A percentile compares a stretch with the other conserved stretches of the same genome.
These are phyloP conservation scores for Schizaphis graminum DNA, from an alignment of 2,888 invertebrate genomes.

Conservation along the genomic window DNA sequence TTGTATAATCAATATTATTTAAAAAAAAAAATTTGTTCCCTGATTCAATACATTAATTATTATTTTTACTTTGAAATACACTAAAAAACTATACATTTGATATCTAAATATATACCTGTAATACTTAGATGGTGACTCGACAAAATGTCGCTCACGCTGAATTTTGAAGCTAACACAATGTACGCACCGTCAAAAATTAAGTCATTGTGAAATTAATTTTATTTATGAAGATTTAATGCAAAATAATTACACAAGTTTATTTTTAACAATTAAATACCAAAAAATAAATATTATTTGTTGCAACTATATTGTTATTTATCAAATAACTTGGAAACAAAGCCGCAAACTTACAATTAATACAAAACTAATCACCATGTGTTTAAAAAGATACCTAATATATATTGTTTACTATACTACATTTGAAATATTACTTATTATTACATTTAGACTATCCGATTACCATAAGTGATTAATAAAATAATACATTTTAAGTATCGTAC, in stretches of 20 bases:
- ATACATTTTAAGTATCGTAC: background rate
- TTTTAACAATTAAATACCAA: background rate
- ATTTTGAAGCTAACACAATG: background rate
- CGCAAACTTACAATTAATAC: background rate
- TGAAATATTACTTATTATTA: background rate
- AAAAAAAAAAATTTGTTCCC: background rate
- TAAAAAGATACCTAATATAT: background rate
- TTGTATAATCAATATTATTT: background rate
- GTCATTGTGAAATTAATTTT: background rate
- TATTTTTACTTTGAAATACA: background rate
- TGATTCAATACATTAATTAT: background rate
- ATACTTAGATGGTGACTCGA: background rate
- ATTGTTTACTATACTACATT: background rate
- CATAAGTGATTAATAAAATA: background rate
- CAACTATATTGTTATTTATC: background rate
- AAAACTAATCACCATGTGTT: background rate
- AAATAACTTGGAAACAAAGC: background rate
- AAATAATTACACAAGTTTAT: background rate
- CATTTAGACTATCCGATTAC: background rate
- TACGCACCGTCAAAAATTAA: background rate
- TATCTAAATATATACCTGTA: background rate
- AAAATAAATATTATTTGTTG: background rate
- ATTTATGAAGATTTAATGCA: background rate
- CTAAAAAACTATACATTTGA: background rate
- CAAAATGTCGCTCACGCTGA: background rate